These are phyloP conservation scores for Trichopoda pennipes DNA, from an alignment of 2,888 invertebrate genomes.

Conservation along the genomic window DNA sequence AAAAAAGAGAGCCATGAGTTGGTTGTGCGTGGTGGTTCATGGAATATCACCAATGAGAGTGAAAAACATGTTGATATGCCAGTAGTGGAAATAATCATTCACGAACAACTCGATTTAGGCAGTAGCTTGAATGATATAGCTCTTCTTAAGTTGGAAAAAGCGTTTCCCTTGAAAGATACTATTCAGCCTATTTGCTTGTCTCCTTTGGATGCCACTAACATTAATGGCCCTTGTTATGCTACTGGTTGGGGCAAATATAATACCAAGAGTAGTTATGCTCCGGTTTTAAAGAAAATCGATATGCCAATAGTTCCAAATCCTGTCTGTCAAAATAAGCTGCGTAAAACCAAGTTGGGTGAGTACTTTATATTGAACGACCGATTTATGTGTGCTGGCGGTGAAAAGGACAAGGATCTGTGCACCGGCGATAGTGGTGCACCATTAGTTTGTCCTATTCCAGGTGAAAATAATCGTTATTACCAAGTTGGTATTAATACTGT, in stretches of 20 bases:
- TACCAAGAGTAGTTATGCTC: conserved; percentile 82
- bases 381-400: conserved; percentile 91
- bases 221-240: conserved; percentile 75
- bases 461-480: conserved; percentile 72
- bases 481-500: conserved; percentile 88
- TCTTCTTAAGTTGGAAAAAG: conserved; percentile 84
- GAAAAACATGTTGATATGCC: conserved; percentile 88
- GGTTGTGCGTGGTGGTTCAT: conserved; percentile 87
- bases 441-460: conserved; percentile 86
- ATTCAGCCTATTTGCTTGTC: conserved; percentile 87
- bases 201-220: conserved; percentile 82
- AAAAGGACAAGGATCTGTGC: conserved; percentile 87
- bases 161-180: conserved; percentile 84
- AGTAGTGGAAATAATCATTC: conserved; percentile 83
- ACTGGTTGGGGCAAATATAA: conserved; percentile 80
- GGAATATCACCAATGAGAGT: conserved; percentile 88
- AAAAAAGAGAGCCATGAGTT: conserved; percentile 73
- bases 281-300: conserved; percentile 87
- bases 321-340: conserved; percentile 82
- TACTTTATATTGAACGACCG: conserved; percentile 85
- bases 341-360: conserved; percentile 86
- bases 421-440: conserved; percentile 90
- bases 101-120: conserved; percentile 85
- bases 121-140: conserved; percentile 88
- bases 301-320: conserved; percentile 85